Conservation (phyloP, 2,797 vertebrate genomes). For the Parauchenoglanis punctatus region DNA sequence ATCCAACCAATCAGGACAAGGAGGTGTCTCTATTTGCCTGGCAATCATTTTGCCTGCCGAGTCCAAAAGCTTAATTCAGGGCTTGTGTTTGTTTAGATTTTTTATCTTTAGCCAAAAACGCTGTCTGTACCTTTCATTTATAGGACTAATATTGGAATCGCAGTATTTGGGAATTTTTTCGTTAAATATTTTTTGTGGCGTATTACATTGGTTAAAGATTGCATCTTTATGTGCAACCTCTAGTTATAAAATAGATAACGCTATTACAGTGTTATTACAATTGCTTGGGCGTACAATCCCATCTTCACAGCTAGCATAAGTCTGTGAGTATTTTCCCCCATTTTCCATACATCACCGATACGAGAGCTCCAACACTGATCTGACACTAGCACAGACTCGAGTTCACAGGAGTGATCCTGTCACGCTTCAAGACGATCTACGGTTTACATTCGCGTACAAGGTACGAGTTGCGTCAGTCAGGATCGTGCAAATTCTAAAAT, state of each 20-base stretch:
- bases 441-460: background rate
- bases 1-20: background rate
- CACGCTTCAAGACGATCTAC: background rate
- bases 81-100: background rate
- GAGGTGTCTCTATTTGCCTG: background rate
- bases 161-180: background rate
- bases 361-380: background rate
- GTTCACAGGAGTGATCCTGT: background rate
- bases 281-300: background rate
- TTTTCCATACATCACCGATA: background rate
- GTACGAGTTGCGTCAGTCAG: background rate
- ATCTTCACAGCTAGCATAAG: background rate
- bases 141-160: too few relatives aligned
- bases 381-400: background rate
- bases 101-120: background rate
- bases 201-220: background rate
- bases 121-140: too few relatives aligned
- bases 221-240: background rate
- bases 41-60: too few relatives aligned
- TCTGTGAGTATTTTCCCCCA: background rate
- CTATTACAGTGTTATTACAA: background rate
- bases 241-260: background rate
- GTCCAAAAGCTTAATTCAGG: background rate
- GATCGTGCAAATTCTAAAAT: background rate
- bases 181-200: background rate